phyloP scores from a whole-genome alignment of 2,797 vertebrate genomes.

The Hypotaenidia okinawae region DNA sequence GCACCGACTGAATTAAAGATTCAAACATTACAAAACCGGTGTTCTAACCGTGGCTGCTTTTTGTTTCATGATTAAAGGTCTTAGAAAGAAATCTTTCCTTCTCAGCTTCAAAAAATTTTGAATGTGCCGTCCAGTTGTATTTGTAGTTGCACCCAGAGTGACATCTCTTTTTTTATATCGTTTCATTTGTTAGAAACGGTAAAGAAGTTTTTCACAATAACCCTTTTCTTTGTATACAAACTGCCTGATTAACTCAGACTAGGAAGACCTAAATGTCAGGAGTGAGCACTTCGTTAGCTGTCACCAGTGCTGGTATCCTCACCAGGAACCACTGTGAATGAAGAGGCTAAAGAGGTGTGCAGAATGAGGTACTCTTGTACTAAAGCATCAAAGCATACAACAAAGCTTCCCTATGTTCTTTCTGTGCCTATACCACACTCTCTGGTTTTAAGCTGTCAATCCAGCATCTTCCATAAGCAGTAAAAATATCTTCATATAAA shows the following conservation, averaged over 20 bases:
- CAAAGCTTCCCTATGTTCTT: not conserved
- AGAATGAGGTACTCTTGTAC: not conserved
- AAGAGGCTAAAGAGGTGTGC: not conserved
- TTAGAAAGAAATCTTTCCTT: not conserved
- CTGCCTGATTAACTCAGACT: not conserved
- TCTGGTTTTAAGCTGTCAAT: not conserved
- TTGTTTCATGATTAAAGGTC: not conserved
- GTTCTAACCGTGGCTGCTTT: not conserved
- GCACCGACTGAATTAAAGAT: constrained; percentile 7
- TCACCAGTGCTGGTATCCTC: not conserved
- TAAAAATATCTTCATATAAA: not conserved
- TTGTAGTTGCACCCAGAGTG: not conserved
- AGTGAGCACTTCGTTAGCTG: not conserved
- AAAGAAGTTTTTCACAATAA: not conserved
- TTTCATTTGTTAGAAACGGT: not conserved
- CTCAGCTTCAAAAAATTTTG: not conserved
- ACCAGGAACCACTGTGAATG: not conserved
- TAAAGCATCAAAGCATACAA: not conserved
- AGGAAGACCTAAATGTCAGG: not conserved
- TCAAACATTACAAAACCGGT: not conserved
- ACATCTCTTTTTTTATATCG: not conserved
- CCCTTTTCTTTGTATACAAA: not conserved
- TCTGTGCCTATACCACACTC: not conserved
- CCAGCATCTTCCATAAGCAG: fast-evolving
- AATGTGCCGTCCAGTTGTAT: not conserved